Conservation (phyloP, 2,888 invertebrate species). For the Chaetogeoica ovagalla region DNA sequence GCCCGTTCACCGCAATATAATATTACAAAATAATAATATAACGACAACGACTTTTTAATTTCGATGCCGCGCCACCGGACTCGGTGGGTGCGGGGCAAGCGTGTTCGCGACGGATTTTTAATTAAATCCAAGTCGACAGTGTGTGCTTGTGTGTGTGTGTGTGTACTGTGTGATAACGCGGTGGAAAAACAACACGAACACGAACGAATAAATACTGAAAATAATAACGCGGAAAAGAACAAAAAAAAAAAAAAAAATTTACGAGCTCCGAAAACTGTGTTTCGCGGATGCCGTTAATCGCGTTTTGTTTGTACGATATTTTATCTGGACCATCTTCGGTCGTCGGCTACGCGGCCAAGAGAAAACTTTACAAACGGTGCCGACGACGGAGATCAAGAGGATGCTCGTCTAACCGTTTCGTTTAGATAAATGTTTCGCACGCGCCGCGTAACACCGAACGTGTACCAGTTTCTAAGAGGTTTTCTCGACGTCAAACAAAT, state of each 20-base stretch:
- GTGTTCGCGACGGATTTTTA: constrained; percentile 34
- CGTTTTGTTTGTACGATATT: constrained; percentile 3
- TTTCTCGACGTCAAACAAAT: too few species aligned
- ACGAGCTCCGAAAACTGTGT: constrained; percentile 26
- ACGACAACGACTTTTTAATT: constrained; percentile 31
- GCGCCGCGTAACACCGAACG: too few species aligned
- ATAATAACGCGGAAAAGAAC: not conserved
- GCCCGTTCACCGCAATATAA: not conserved
- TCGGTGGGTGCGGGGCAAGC: constrained; percentile 1
- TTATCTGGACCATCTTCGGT: constrained; percentile 8
- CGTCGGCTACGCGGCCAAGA: not conserved
- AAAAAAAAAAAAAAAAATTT: not conserved
- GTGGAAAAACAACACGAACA: not conserved
- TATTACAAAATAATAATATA: not conserved
- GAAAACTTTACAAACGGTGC: constrained; percentile 27
- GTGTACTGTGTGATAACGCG: constrained; percentile 38
- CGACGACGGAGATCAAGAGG: not conserved
- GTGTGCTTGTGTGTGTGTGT: too few species aligned
- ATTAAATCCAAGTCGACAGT: constrained; percentile 22
- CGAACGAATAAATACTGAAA: constrained; percentile 23
- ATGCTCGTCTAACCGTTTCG: not conserved
- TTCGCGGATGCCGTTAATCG: constrained; percentile 28
- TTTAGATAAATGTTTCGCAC: not conserved
- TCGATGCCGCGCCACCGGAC: not conserved
- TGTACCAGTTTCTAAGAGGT: too few species aligned